These are phyloP conservation scores for Oscheius sp. DNA, from an alignment of 2,888 invertebrate genomes.

Conservation along the genomic window DNA sequence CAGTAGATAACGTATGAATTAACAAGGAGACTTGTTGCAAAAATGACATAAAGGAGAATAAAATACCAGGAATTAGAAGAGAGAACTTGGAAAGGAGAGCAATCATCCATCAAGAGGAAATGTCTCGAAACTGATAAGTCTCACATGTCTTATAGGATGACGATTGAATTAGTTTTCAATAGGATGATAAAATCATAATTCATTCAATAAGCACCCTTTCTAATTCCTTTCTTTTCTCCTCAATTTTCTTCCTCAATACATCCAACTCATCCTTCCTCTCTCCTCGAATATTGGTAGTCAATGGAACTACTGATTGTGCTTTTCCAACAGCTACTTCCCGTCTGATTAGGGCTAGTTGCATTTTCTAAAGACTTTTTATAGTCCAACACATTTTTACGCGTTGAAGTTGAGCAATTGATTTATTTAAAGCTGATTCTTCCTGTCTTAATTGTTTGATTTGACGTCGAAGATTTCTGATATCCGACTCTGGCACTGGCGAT, in stretches of 20 bases:
- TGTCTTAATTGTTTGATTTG: constrained; percentile 13
- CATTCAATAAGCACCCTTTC: constrained; percentile 10
- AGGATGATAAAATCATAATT: no score
- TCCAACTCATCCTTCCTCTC: constrained; percentile 40
- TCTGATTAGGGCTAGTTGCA: constrained; percentile 40
- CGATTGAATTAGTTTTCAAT: no score
- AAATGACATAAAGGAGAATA: background rate
- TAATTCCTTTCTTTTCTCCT: constrained; percentile 29
- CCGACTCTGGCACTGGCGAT: background rate
- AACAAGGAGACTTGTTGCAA: background rate
- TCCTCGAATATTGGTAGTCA: constrained; percentile 40
- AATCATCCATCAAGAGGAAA: background rate
- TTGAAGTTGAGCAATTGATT: constrained; percentile 12
- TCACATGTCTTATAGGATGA: no score
- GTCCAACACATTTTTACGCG: background rate
- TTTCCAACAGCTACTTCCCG: constrained; percentile 41
- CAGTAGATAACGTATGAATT: background rate
- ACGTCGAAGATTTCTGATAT: background rate
- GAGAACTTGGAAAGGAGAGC: background rate
- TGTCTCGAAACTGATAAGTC: no score
- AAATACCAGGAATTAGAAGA: background rate
- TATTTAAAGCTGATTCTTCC: background rate
- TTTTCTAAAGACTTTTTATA: constrained; percentile 29
- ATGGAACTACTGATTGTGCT: constrained; percentile 41
- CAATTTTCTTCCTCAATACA: constrained; percentile 31